Evolutionary conservation across 2,888 invertebrate species (phyloP).

Genomic region (Andrena praecox): DNA sequence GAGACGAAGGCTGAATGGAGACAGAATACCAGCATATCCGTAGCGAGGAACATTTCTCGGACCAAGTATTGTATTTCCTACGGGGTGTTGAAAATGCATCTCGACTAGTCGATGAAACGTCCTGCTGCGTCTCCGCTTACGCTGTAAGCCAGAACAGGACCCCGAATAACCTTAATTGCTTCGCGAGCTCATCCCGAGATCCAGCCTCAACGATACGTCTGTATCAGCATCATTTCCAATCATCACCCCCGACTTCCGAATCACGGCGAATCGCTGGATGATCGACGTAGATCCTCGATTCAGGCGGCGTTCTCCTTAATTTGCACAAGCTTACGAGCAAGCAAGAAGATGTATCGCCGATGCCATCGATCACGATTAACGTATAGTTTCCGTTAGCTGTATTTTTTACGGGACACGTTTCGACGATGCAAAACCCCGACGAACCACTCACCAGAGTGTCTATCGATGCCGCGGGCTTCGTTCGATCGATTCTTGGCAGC

Average conservation of each 20-base stretch:
- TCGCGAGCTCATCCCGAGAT: neutral
- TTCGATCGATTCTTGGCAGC: neutral
- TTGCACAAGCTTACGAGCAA: neutral
- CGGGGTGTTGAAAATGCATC: constrained; percentile 53
- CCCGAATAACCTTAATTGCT: constrained; percentile 21
- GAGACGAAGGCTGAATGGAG: neutral
- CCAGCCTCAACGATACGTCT: constrained; percentile 38
- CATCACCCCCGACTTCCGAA: neutral
- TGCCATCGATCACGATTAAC: constrained; percentile 23
- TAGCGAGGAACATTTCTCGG: constrained; percentile 61
- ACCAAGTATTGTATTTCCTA: constrained; percentile 68
- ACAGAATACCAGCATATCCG: constrained; percentile 69
- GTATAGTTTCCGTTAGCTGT: constrained; percentile 40
- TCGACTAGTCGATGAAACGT: constrained; percentile 41
- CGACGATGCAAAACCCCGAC: constrained; percentile 45
- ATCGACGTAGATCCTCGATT: neutral
- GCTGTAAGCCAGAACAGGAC: neutral
- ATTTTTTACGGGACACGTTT: constrained; percentile 45
- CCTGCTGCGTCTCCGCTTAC: neutral
- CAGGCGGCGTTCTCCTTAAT: constrained; percentile 16
- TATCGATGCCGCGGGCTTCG: constrained; percentile 21
- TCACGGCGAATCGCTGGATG: neutral
- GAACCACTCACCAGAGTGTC: constrained; percentile 54
- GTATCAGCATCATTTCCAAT: neutral
- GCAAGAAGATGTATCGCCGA: constrained; percentile 29